These are phyloP conservation scores for Megaceryle alcyon DNA, from an alignment of 2,797 vertebrate species.

Conservation along the genomic window DNA sequence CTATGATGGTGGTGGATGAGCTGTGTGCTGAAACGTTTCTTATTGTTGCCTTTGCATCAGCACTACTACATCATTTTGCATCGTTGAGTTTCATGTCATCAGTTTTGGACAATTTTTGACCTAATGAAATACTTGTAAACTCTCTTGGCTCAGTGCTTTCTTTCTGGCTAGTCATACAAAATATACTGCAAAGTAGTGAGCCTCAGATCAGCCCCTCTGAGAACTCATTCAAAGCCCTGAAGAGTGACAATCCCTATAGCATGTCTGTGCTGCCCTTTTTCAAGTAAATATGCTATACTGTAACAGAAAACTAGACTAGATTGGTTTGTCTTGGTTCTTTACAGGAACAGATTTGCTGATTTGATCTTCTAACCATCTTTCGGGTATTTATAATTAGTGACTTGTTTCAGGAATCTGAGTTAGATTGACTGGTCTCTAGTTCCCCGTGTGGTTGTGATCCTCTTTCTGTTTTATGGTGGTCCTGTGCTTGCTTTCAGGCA, in stretches of 20 bases:
- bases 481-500: neutral
- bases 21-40: neutral
- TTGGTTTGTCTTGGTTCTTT: neutral
- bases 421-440: neutral
- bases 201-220: neutral
- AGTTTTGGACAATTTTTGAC: neutral
- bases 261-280: neutral
- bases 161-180: neutral
- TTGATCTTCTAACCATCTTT: neutral
- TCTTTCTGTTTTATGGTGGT: neutral
- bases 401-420: neutral
- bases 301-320: neutral
- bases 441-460: neutral
- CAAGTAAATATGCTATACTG: neutral
- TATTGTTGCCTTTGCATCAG: neutral
- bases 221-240: neutral
- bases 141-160: neutral
- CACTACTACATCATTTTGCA: neutral
- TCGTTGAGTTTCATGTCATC: neutral
- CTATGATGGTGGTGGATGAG: neutral
- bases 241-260: neutral
- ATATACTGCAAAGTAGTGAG: neutral
- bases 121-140: neutral
- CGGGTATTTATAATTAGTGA: neutral
- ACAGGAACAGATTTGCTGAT: neutral